Conservation (phyloP, 2,888 invertebrate species). For the Andrena marginata region DNA sequence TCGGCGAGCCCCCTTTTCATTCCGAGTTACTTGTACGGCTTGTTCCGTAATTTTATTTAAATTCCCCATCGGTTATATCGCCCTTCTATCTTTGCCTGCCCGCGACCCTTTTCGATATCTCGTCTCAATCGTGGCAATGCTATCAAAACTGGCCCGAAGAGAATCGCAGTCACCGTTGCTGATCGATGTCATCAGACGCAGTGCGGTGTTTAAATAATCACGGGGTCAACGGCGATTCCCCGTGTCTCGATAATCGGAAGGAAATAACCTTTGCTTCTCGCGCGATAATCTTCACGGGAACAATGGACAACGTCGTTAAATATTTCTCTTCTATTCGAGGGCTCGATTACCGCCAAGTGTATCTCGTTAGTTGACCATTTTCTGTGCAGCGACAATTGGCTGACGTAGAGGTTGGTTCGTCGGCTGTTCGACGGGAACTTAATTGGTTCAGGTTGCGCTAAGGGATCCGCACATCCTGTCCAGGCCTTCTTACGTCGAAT, state of each 20-base stretch:
- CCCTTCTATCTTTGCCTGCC: background rate
- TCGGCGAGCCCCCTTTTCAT: background rate
- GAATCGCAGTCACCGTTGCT: conserved; percentile 8
- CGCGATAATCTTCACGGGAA: no score
- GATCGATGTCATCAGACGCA: conserved; percentile 41
- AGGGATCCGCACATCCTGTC: background rate
- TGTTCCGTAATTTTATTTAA: background rate
- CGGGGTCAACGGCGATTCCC: background rate
- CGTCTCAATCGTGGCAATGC: background rate
- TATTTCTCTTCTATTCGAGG: background rate
- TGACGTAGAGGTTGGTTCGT: background rate
- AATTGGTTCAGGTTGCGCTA: conserved; percentile 13
- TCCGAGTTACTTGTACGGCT: background rate
- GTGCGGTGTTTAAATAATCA: conserved; percentile 29
- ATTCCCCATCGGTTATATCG: background rate
- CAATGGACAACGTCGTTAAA: background rate
- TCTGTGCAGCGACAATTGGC: background rate
- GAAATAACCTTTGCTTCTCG: background rate
- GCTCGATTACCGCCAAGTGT: background rate
- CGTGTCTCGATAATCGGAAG: background rate
- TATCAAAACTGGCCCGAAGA: background rate
- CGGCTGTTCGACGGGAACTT: background rate
- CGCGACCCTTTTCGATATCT: background rate
- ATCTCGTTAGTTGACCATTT: background rate
- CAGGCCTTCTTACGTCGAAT: conserved; percentile 31